Evolutionary conservation across 2,888 invertebrate species (phyloP), one percentile per base, ranked within the genome.

Genomic region (Rhingia campestris): DNA sequence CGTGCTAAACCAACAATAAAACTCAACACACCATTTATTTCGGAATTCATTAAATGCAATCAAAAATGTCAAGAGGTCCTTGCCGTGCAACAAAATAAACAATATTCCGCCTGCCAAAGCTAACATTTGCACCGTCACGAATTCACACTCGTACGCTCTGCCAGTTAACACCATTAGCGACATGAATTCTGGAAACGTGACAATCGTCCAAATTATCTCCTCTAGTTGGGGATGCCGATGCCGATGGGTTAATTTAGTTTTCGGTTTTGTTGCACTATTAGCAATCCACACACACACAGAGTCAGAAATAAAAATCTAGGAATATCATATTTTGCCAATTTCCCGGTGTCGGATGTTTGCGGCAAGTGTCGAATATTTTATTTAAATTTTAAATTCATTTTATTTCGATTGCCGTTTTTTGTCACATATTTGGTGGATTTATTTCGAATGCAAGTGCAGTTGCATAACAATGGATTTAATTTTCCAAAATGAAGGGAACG

Each of bases 61-160:
- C 22, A 22, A 22, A 22, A 22, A 22, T 22, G 22, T 22, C 22
- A 22, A 22, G 2, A 22, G 22, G 22, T 22, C 22, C 22, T 22
- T 22, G 2, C 2, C 2, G 1, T 1, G 2, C 22, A 22, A 22
- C 22, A 22, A 22, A 22, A 22, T 2, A 22, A 22, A 22, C 22
- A 22, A 22, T 22, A 22, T 22, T 7, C 12, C 12, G 4, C 4
- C 7, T 6, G 22, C 41, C 22, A 5, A 5, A 2, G 12, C 5
- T 43, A 41, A 22, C 7, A 41, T 39, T 59, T 59, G 14, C 32
- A 73, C 30, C 5, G 53, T 73, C 73, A 73, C 54, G 73, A 54
- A 32, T 22, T 22, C 22, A 22, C 22, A 22, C 22, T 63, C 63
- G 10, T 39, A 63, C 37, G 39, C 12, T 7, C 54, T 59, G n/a